Base-by-base conservation (phyloP, 2,113 vertebrate genomes). In the Osmerus eperlanus region DNA sequence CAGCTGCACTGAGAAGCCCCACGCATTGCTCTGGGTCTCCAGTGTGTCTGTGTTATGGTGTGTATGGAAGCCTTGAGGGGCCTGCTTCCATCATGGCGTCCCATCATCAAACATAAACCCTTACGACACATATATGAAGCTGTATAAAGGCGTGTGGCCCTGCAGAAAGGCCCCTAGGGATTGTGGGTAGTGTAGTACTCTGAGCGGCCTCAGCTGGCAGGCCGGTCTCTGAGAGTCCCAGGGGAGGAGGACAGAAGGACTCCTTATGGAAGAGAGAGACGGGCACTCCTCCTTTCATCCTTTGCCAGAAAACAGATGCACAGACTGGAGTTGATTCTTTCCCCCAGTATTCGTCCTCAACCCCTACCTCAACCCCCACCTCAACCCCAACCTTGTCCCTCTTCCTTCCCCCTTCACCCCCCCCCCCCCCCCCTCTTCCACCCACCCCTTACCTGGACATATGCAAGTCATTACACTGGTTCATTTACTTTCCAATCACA, bases 241-340 rank as follows among this genome's bases (percentile, higher is more conserved):
- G 54, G 14, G 54, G 54, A 25, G 12, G 14, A n/a, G 19, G 78
- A 71, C 70, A 78, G 36, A 29, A 73, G 54, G 63, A 59, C 25
- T 25, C 63, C 68, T 75, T 70, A 74, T 66, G 53, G 69, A 72
- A 77, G 29, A 41, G 64, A 63, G 68, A 25, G 23, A 68, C 56
- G 68, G 47, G 32, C 53, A 14, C 28, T 65, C 69, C 25, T 69
- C 52, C 25, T 77, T 69, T 77, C 65, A 85, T 75, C 81, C 61
- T 13, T 19, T 14, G 64, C 74, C 72, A 77, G 68, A 59, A 41
- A 65, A 67, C 41, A 12, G 41, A 47, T 9, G 9, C 7, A 11
- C 41, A 68, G 66, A 54, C 72, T 75, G 67, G 23, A 67, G 65
- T 32, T 29, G 56, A 68, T 76, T 64, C 47, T 67, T 32, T 61